Evolutionary conservation across 2,113 vertebrate genomes (phyloP).

Genomic region (Pycnonotus jocosus): DNA sequence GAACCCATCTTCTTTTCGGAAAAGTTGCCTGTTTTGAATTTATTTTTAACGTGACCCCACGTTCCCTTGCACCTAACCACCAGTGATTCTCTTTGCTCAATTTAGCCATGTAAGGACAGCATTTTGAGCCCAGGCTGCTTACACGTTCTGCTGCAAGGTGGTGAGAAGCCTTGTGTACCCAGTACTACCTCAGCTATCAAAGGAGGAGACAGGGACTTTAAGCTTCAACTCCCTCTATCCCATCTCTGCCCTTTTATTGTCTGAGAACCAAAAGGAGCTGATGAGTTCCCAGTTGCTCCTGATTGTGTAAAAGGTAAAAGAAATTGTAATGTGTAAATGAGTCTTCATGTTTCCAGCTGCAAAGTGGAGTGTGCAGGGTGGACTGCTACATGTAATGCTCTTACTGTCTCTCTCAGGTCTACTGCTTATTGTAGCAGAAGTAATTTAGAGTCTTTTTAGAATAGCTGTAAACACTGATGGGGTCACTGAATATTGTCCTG

Average conservation of each 20-base stretch:
- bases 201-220: neutral
- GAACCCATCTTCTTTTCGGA: neutral
- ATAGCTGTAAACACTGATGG: neutral
- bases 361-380: neutral
- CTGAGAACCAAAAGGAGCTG: neutral
- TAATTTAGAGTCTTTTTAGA: neutral
- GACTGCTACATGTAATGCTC: neutral
- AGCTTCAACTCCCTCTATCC: neutral
- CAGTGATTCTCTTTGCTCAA: neutral
- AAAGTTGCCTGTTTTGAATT: neutral
- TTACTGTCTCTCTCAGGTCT: neutral
- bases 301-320: neutral
- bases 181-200: neutral
- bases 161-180: neutral
- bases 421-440: neutral
- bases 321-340: neutral
- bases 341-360: neutral
- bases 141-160: neutral
- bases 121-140: neutral
- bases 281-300: neutral
- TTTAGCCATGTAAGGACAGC: neutral
- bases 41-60: neutral
- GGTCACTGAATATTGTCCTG: neutral
- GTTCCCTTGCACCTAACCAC: neutral
- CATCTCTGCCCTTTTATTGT: neutral